A percentile compares a stretch with the other conserved stretches of the same genome.
Conservation (phyloP, 2,113 vertebrate species). For the Trachemys scripta region DNA sequence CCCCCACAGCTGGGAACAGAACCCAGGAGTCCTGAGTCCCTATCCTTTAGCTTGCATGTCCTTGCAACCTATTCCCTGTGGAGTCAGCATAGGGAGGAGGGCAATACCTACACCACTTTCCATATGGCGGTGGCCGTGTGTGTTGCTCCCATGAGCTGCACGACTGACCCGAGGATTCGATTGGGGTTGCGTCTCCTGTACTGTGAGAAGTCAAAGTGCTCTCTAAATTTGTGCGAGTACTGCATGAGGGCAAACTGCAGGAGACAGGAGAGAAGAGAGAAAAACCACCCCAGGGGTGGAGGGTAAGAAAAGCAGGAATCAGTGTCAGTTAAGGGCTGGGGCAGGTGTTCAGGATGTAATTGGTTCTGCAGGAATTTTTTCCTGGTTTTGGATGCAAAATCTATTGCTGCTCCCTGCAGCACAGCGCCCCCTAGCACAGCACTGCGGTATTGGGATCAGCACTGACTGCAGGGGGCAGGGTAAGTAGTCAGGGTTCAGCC, state of each 20-base stretch:
- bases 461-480: too few species aligned
- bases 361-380: background rate
- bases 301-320: background rate
- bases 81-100: background rate
- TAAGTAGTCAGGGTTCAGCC: background rate
- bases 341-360: fast-evolving
- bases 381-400: background rate
- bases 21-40: background rate
- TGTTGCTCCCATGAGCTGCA: background rate
- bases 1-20: background rate
- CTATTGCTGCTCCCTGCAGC: too few species aligned
- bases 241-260: constrained; percentile 74
- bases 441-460: too few species aligned
- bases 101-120: constrained; percentile 56
- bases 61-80: background rate
- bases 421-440: too few species aligned
- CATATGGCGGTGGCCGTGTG: constrained; percentile 63
- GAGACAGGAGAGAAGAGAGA: background rate
- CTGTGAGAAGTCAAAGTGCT: constrained; percentile 58
- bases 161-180: too few species aligned
- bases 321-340: background rate
- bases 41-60: background rate
- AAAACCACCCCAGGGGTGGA: background rate
- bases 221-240: background rate
- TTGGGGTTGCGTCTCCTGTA: too few species aligned